A percentile compares a stretch with the other conserved stretches of the same genome.
Conservation (phyloP, 2,113 vertebrate genomes). For the Bufo gargarizans region DNA sequence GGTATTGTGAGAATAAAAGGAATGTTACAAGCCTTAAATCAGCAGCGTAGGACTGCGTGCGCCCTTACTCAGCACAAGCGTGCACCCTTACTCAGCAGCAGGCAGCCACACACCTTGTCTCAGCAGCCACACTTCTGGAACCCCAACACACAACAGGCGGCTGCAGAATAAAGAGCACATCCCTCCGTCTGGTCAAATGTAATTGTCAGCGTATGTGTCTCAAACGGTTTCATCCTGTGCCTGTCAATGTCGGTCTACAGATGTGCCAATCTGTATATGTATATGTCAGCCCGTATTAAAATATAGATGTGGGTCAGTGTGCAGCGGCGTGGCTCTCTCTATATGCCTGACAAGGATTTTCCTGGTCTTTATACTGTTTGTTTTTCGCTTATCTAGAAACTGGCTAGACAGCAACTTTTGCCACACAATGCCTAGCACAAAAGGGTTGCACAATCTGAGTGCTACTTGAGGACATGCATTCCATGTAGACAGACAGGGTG, state of each 20-base stretch:
- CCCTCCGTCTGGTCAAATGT: neutral
- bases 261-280: constrained; percentile 8
- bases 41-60: neutral
- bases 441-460: neutral
- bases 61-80: constrained; percentile 44
- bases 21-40: constrained; percentile 19
- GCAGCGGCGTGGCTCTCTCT: neutral
- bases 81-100: constrained; percentile 22
- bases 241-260: constrained; percentile 28
- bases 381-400: neutral
- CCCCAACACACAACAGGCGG: neutral
- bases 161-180: constrained; percentile 12
- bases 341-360: neutral
- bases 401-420: neutral
- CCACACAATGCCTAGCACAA: neutral
- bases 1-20: constrained; percentile 20
- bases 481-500: neutral
- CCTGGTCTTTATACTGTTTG: neutral
- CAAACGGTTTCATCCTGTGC: neutral
- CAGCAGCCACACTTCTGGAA: constrained; percentile 31
- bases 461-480: neutral
- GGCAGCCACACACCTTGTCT: constrained; percentile 42
- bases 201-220: constrained; percentile 12
- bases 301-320: neutral
- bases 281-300: constrained; percentile 6